Evolutionary conservation across 2,797 vertebrate genomes (phyloP).

Genomic region (Fistularia commersonii): DNA sequence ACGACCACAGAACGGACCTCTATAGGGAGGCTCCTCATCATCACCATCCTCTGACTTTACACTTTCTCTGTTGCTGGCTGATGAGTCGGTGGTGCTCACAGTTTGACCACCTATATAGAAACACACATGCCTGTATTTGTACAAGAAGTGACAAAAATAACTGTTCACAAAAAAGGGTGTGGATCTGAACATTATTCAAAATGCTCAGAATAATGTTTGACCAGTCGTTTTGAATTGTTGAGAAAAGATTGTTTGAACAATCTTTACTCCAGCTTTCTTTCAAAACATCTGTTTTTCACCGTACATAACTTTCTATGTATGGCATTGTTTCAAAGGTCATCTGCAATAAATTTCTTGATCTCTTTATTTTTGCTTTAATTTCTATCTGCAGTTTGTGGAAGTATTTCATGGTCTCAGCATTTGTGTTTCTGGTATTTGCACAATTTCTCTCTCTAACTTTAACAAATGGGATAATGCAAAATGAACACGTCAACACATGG

Average conservation of each 20-base stretch:
- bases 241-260: too few relatives aligned
- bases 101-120: slow-evolving; percentile 88
- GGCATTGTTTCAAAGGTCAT: not conserved
- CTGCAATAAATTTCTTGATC: not conserved
- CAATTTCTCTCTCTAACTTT: not conserved
- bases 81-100: slow-evolving; percentile 97
- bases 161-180: not conserved
- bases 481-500: slow-evolving; percentile 9
- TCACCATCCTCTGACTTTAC: slow-evolving; percentile 98
- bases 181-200: too few relatives aligned
- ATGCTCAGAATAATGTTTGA: too few relatives aligned
- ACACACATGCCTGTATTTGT: slow-evolving; percentile 5
- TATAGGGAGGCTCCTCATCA: slow-evolving; percentile 92
- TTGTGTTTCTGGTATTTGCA: too few relatives aligned
- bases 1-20: slow-evolving; percentile 94
- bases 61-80: slow-evolving; percentile 95
- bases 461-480: slow-evolving; percentile 18
- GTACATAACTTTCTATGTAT: too few relatives aligned
- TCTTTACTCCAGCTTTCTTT: too few relatives aligned
- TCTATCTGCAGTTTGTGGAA: too few relatives aligned
- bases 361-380: too few relatives aligned
- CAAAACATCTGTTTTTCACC: too few relatives aligned
- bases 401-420: too few relatives aligned
- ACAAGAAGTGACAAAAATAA: not conserved
- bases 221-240: too few relatives aligned